Base-by-base conservation (phyloP, 1,140 invertebrate genomes). In the Euwallacea fornicatus region DNA sequence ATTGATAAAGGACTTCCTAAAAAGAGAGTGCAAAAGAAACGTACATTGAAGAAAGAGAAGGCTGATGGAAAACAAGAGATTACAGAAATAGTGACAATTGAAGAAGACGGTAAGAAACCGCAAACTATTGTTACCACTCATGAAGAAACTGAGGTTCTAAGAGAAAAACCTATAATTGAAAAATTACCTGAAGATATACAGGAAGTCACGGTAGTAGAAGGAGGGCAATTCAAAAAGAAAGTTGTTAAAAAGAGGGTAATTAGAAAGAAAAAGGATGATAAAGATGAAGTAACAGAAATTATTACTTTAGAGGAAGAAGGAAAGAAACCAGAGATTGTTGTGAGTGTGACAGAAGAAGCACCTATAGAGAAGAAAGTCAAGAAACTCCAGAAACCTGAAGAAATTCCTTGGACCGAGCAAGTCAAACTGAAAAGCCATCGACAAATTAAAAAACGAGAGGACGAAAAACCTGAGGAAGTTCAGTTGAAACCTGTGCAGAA, bases 251-350 rank as follows among this genome's bases (percentile, higher is more conserved):
- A 72, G 61, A 69, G 69, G 63, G 61, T 46, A 67, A 75, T 66
- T 47, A 66, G 72, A 55, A 76, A 69, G 21, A 10, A 73, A 64
- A 75, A 79, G 72, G 67, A 67, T 61, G 66, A 62, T 10, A 77
- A 79, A 69, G 72, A 79, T 58, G 76, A 9, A 55, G 68, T 69
- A 73, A 70, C 58, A 44, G 65, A 67, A 59, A 59, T 69, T 46
- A 11, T 62, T 16, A 43, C 54, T 69, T 54, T 76, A 15, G 72
- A 79, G 60, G 81, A 83, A 76, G 81, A 84, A 66, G 81, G 81
- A 41, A 79, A 82, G 66, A 47, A 76, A 67, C 80, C 81, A 7
- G 66, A 74, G 71, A 77, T 66, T 42, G 76, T 56, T 11, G 76
- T 84, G 55, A 83, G 81, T 0, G 74, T 83, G 0, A 70, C 76